Base-by-base conservation (phyloP, 2,888 invertebrate genomes). In the Erebia aethiops region DNA sequence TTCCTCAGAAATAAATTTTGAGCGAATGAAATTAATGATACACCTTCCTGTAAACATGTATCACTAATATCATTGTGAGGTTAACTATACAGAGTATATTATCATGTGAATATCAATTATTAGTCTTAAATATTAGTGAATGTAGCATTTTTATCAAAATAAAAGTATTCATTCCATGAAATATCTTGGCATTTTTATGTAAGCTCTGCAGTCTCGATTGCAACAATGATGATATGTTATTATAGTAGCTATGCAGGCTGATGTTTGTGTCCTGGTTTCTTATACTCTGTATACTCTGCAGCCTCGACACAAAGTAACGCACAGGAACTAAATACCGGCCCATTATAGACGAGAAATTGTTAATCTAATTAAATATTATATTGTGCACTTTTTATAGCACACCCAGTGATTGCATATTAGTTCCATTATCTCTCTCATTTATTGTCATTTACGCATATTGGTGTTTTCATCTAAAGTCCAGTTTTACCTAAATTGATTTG, bases 151-250 rank as follows among this genome's bases (percentile, higher is more conserved):
- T 78, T 77, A 74, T 74, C 71, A 73, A 80, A 78, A 76, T 74
- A 78, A 57, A 80, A 75, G 74, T 78, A 76, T 83, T 81, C 82
- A 83, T 85, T 84, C 83, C 84, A 80, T 78, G 73, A 69, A 70
- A 76, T 71, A 57, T 69, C 49, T 77, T 74, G 69, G 73, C 72
- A 71, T 75, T 77, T 73, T 71, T 62, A 70, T 66, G 58, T 73
- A 49, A 26, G 57, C 63, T 52, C 57, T 71, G 66, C 69, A 43
- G 51, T 65, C 46, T 69, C 62, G 10, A 57, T 62, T 49, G 18
- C 49, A 67, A 46, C 18, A 43, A 46, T 43, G 18, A 18, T 14
- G 63, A 35, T 35, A 35, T 52, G 43, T 68, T n/a, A n/a, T 21
- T 68, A 21, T 68, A 51, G 49, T 35, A 35, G 35, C 7, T 46